Evolutionary conservation across 2,888 invertebrate species (phyloP).

Genomic region (Choreutis nemorana): DNA sequence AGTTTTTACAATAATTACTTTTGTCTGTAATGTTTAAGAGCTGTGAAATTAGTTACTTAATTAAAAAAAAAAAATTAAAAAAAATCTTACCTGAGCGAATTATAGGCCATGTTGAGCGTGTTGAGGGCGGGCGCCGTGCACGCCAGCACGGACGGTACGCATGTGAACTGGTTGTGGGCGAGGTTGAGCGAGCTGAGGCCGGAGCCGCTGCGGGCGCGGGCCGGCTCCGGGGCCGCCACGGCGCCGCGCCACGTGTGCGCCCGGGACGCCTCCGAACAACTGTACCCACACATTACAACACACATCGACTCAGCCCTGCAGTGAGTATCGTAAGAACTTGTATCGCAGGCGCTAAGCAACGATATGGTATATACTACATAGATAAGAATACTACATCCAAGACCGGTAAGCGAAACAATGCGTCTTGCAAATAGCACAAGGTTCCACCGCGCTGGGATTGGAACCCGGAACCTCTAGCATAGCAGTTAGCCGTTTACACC

Average conservation of each 20-base stretch:
- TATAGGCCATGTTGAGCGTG: conserved; percentile 90
- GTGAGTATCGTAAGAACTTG: too few relatives aligned
- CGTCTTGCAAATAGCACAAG: too few relatives aligned
- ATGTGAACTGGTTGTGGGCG: conserved; percentile 89
- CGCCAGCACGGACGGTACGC: conserved; percentile 87
- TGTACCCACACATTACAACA: conserved; percentile 19
- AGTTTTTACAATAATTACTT: too few relatives aligned
- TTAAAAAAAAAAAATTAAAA: not conserved
- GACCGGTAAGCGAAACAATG: too few relatives aligned
- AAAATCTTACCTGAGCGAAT: conserved; percentile 71
- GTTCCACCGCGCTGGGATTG: too few relatives aligned
- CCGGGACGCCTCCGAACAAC: conserved; percentile 72
- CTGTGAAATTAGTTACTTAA: not conserved
- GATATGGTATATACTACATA: too few relatives aligned
- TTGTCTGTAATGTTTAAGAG: too few relatives aligned
- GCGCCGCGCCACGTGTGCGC: conserved; percentile 80
- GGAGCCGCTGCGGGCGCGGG: conserved; percentile 64
- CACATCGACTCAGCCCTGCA: too few relatives aligned
- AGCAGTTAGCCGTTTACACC: too few relatives aligned
- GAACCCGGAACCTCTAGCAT: too few relatives aligned
- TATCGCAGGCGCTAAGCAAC: too few relatives aligned
- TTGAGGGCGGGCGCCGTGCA: conserved; percentile 90
- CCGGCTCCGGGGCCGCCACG: conserved; percentile 30
- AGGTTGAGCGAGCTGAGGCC: conserved; percentile 82
- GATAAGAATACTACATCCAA: too few relatives aligned